These are phyloP conservation scores for Harlomillsia oculata DNA, from an alignment of 1,140 invertebrate species.

Conservation along the genomic window DNA sequence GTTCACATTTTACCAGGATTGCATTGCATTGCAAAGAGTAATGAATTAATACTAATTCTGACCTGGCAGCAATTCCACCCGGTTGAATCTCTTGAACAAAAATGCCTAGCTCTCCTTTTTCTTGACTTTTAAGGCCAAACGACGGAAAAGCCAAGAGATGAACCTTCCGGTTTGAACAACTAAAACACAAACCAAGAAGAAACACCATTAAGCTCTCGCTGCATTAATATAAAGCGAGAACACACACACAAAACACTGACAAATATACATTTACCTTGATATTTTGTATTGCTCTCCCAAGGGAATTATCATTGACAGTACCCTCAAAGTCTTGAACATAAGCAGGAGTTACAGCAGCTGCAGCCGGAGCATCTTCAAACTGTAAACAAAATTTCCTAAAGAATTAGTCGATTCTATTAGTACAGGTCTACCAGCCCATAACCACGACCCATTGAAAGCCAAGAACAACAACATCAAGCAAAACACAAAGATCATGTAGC, in stretches of 20 bases:
- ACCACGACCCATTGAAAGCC: too few relatives aligned
- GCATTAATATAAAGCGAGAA: too few relatives aligned
- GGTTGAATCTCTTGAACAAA: conserved; percentile 68
- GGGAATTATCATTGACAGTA: conserved; percentile 52
- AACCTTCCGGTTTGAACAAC: conserved; percentile 61
- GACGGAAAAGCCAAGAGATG: conserved; percentile 66
- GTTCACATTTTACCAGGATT: too few relatives aligned
- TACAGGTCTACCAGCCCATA: too few relatives aligned
- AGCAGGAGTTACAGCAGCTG: conserved; percentile 49
- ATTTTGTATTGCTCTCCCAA: conserved; percentile 52
- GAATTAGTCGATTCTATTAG: background rate
- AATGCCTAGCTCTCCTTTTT: conserved; percentile 62
- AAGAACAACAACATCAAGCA: too few relatives aligned
- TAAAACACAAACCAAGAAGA: conserved; percentile 35
- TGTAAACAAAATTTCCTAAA: conserved; percentile 43
- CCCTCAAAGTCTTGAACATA: conserved; percentile 55
- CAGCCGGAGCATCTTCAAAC: conserved; percentile 36
- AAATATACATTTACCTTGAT: conserved; percentile 44
- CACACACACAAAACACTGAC: background rate
- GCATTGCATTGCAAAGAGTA: too few relatives aligned
- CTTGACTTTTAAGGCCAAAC: conserved; percentile 59
- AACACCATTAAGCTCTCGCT: too few relatives aligned
- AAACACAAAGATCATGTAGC: too few relatives aligned
- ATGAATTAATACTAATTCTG: too few relatives aligned
- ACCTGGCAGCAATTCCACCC: conserved; percentile 61